Percentiles rank a stretch among this genome's conserved stretches.
Conservation (phyloP, 2,888 invertebrate genomes). For the Plutella xylostella region DNA sequence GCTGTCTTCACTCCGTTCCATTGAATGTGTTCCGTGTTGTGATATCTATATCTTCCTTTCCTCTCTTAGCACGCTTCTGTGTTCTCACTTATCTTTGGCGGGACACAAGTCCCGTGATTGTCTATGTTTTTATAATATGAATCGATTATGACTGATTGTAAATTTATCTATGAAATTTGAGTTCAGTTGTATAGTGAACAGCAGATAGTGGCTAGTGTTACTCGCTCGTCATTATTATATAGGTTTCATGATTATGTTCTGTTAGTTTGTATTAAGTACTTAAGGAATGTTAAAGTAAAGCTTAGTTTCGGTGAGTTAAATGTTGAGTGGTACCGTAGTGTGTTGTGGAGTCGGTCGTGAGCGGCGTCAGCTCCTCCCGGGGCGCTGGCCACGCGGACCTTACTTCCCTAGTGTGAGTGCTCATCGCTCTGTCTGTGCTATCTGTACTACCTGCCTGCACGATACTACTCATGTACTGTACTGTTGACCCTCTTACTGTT, state of each 20-base stretch:
- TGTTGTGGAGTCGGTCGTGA: slow-evolving; percentile 57
- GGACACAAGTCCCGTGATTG: slow-evolving; percentile 65
- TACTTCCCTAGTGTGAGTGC: slow-evolving; percentile 10
- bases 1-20: slow-evolving; percentile 71
- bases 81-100: slow-evolving; percentile 68
- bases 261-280: slow-evolving; percentile 50
- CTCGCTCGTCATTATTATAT: slow-evolving; percentile 67
- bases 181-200: slow-evolving; percentile 63
- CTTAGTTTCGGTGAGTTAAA: slow-evolving; percentile 63
- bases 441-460: slow-evolving; percentile 54
- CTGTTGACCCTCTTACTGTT: slow-evolving; percentile 62
- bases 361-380: slow-evolving; percentile 45
- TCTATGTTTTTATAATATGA: slow-evolving; percentile 66
- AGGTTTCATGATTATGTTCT: slow-evolving; percentile 67
- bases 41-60: slow-evolving; percentile 66
- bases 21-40: slow-evolving; percentile 73
- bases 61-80: slow-evolving; percentile 73
- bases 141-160: slow-evolving; percentile 59
- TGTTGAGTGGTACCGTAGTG: slow-evolving; percentile 68
- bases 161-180: slow-evolving; percentile 46
- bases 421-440: slow-evolving; percentile 24
- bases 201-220: slow-evolving; percentile 69
- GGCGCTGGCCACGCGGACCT: background rate
- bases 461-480: slow-evolving; percentile 57
- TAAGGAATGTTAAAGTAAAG: slow-evolving; percentile 63